Evolutionary conservation across 2,888 invertebrate genomes (phyloP), one percentile per base, ranked within the genome.

Genomic region (Andrena hattorfiana): DNA sequence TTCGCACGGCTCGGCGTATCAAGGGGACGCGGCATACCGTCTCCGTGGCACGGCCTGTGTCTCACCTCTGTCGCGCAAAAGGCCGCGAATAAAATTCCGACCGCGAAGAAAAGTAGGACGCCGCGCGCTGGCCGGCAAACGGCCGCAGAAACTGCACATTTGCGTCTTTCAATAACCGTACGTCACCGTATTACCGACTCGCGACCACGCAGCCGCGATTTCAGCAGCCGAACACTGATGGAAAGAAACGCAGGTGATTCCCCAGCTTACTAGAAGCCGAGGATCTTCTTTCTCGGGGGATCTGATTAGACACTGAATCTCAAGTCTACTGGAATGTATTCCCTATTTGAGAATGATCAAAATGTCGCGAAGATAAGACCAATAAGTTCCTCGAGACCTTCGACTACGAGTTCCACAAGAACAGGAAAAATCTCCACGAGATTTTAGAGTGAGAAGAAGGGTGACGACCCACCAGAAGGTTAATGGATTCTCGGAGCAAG

Each of bases 31-130:
- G 82, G 77, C 77, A 63, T 73, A 79, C 62, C 78, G 83, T 83
- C 86, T 75, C 71, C 59, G 59, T 28, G 26, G 20, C 70, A 72
- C 69, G 71, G 35, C 16, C 54, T 8, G 54, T 54, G 79, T 77
- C 72, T 74, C 71, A 84, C 76, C 84, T 49, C 64, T 56, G 63
- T 51, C 64, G 75, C 32, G 59, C 74, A 68, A 77, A 77, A 80
- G 81, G 68, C 81, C 85, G 56, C 56, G 56, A 56, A 56, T 56
- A 56, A 56, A 56, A 56, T 56, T 56, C 56, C 56, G 56, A 56
- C 85, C 80, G 75, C 85, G 81, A 78, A 81, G 85, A 86, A 86
- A 86, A 86, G 87, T 86, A 78, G 85, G 87, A 84, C 86, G 70
- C 72, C 35, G 64, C 59, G 78, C 32, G 75, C 75, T 73, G 73